phyloP scores from a whole-genome alignment of 1,140 invertebrate genomes.

The Mactra quadrangularis region DNA sequence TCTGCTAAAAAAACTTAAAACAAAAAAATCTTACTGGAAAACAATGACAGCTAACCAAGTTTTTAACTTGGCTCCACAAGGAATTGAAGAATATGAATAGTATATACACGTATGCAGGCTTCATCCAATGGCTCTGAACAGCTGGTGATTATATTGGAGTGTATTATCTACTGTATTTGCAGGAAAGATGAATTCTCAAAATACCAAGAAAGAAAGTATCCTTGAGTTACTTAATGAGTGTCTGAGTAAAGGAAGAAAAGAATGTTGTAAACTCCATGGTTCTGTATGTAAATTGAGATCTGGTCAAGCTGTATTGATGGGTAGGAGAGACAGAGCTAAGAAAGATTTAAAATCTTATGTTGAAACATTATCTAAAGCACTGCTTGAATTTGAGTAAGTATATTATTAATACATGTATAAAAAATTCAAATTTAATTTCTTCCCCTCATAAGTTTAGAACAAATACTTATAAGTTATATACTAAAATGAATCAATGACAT shows the following conservation, averaged over 20 bases:
- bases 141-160: too few relatives aligned
- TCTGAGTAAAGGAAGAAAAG: conserved; percentile 4
- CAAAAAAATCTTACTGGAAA: too few relatives aligned
- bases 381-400: conserved; percentile 29
- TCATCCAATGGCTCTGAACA: too few relatives aligned
- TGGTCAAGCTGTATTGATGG: conserved; percentile 16
- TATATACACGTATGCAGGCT: too few relatives aligned
- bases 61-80: too few relatives aligned
- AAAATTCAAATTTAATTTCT: too few relatives aligned
- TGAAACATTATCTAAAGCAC: neutral
- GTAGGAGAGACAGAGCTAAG: conserved; percentile 25
- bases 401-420: neutral
- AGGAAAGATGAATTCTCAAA: too few relatives aligned
- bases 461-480: neutral
- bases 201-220: too few relatives aligned
- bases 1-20: too few relatives aligned
- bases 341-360: conserved; percentile 24
- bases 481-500: neutral
- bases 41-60: too few relatives aligned
- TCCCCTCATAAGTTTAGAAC: neutral
- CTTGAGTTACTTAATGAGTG: neutral
- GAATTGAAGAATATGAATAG: too few relatives aligned
- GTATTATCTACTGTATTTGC: too few relatives aligned
- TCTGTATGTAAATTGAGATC: conserved; percentile 31
- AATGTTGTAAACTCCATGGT: conserved; percentile 34